Base-by-base conservation (phyloP, 2,888 invertebrate genomes). In the Nemapogon koenigi region DNA sequence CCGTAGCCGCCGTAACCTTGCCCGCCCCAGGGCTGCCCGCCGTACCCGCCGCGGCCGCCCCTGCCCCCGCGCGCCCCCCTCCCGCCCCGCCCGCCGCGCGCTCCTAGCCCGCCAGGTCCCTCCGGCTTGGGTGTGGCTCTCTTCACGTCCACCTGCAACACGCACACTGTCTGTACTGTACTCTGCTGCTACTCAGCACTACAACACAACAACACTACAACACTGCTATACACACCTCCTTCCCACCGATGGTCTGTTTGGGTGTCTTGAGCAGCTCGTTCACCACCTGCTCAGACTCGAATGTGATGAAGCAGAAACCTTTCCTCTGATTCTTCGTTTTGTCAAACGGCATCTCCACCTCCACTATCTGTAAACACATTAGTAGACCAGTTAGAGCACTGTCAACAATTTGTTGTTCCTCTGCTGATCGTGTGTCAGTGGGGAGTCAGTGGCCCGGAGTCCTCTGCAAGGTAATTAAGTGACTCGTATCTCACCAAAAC, bases 231-330 rank as follows among this genome's bases (percentile, higher is more conserved):
- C 78, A 59, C 57, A 90, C 91, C 84, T 96, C 95, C 78, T 95
- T 94, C 49, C 92, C 94, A 49, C 90, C 91, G 51, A 96, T 94
- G 37, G 88, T 91, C 69, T 95, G 95, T 72, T 95, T 96, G 10
- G 94, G 91, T 37, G 91, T 91, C 69, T 94, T 95, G 43, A 94
- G 80, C 37, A 95, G 82, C 65, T 94, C 94, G 57, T 93, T 93
- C 18, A 95, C 95, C 38, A 94, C 91, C 69, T 93, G 91, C 70
- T 96, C 96, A 18, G 92, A 92, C 63, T 97, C 97, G 59, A 97
- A 97, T 49, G 97, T 97, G 64, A 97, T 94, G 71, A 97, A 97
- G 66, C 96, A 97, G 83, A 97, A 97, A 43, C 92, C 94, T 81
- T 97, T 92, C 55, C 97, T 87, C 71, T 95, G 94, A 67, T 94